These are phyloP conservation scores for Oryzias melastigma DNA, from an alignment of 2,113 vertebrate species.

Conservation along the genomic window DNA sequence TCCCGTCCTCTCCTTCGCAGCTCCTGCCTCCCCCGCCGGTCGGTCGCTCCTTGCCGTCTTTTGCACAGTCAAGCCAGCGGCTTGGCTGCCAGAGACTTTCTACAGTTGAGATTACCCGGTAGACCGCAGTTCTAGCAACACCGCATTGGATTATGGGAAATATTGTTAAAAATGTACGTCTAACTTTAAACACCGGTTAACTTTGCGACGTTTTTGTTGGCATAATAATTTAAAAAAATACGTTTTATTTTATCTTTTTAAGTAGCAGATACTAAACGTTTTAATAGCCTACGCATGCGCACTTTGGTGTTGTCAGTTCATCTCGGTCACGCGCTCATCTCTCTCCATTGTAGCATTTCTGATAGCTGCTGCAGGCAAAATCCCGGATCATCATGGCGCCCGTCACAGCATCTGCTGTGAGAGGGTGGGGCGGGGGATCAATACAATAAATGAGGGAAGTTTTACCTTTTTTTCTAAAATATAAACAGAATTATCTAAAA, in stretches of 20 bases:
- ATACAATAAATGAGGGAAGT: constrained; percentile 9
- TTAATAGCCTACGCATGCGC: too few species aligned
- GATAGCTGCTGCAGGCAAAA: constrained; percentile 72
- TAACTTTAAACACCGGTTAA: too few species aligned
- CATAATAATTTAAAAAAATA: too few species aligned
- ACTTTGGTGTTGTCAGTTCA: too few species aligned
- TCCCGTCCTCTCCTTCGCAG: constrained; percentile 40
- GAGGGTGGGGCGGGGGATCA: constrained; percentile 42
- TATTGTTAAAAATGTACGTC: too few species aligned
- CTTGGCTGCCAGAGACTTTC: constrained; percentile 41
- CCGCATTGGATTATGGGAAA: constrained; percentile 60
- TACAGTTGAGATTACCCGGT: neutral
- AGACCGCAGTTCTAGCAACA: neutral
- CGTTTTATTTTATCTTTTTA: too few species aligned
- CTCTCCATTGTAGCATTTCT: neutral
- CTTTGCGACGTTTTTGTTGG: too few species aligned
- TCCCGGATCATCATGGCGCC: constrained; percentile 78
- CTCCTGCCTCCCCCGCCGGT: constrained; percentile 64
- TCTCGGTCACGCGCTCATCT: neutral
- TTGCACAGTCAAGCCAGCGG: constrained; percentile 52
- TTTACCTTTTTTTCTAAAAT: too few species aligned
- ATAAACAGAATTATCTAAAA: too few species aligned
- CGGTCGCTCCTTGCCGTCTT: constrained; percentile 62
- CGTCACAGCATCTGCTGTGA: constrained; percentile 71
- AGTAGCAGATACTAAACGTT: too few species aligned